Conservation (phyloP, 2,888 invertebrate genomes). For the Aplocera efformata region DNA sequence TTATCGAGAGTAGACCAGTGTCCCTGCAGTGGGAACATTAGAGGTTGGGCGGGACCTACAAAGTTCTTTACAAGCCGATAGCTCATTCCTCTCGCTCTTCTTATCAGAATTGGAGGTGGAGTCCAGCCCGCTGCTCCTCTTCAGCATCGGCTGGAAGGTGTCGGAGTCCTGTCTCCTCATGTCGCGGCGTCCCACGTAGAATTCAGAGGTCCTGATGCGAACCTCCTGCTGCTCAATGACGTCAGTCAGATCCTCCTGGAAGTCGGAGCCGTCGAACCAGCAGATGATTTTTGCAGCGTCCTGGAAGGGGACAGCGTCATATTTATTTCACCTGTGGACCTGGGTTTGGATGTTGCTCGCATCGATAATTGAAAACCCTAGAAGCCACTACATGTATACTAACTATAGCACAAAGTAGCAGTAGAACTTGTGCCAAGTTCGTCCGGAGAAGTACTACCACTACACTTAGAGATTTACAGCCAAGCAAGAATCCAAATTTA, state of each 20-base stretch:
- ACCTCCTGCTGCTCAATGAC: slow-evolving; percentile 75
- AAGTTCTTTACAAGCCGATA: slow-evolving; percentile 57
- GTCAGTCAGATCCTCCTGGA: slow-evolving; percentile 68
- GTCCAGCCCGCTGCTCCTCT: slow-evolving; percentile 61
- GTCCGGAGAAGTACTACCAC: no score
- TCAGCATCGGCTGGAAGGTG: slow-evolving; percentile 69
- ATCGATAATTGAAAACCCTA: no score
- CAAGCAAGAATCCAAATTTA: no score
- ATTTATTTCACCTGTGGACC: no score
- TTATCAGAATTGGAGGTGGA: slow-evolving; percentile 58
- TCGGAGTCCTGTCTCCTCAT: slow-evolving; percentile 62
- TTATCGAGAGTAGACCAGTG: no score
- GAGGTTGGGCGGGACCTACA: no score
- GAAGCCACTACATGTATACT: no score
- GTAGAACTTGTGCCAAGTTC: no score
- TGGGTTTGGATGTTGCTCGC: no score
- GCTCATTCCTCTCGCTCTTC: slow-evolving; percentile 54
- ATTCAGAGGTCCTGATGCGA: slow-evolving; percentile 63
- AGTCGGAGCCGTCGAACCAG: slow-evolving; percentile 76
- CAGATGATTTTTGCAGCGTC: slow-evolving; percentile 73
- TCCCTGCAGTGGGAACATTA: no score
- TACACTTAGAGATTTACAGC: no score
- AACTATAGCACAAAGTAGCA: no score
- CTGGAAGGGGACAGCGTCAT: slow-evolving; percentile 37
- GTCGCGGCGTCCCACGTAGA: slow-evolving; percentile 48